Evolutionary conservation across 2,888 invertebrate genomes (phyloP).

Genomic region (Cephus pulcher): DNA sequence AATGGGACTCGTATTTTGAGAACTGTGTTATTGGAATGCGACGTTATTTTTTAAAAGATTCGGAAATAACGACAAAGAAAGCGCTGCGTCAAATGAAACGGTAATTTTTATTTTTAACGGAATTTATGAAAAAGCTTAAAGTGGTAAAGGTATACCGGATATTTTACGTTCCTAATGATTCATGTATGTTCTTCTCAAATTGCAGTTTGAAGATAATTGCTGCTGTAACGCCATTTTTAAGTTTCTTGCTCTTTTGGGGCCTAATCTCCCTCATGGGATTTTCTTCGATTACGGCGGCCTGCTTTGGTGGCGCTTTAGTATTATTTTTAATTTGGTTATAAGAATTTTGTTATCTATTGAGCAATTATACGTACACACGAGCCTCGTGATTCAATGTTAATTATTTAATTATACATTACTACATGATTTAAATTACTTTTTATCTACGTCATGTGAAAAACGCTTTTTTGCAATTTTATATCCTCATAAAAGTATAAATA

Average conservation of each 20-base stretch:
- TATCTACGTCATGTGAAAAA: neutral
- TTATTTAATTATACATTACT: neutral
- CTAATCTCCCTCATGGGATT: constrained; percentile 22
- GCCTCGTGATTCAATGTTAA: neutral
- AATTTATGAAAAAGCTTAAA: neutral
- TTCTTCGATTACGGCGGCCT: constrained; percentile 13
- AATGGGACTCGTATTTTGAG: constrained; percentile 69
- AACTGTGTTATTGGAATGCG: constrained; percentile 69
- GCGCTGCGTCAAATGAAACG: constrained; percentile 32
- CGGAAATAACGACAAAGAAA: constrained; percentile 40
- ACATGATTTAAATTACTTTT: neutral
- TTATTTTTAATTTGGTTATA: constrained; percentile 36
- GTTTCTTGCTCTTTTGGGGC: constrained; percentile 30
- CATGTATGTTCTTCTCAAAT: constrained; percentile 6
- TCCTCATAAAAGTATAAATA: neutral
- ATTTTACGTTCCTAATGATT: neutral
- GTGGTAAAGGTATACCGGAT: neutral
- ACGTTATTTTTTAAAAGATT: constrained; percentile 68
- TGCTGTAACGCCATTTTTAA: constrained; percentile 32
- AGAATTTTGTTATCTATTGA: neutral
- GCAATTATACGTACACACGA: neutral
- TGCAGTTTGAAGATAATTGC: constrained; percentile 39
- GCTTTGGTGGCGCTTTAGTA: constrained; percentile 27
- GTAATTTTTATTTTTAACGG: constrained; percentile 24
- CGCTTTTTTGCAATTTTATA: neutral